phyloP scores from a whole-genome alignment of 1,140 invertebrate species.

The Zaprionus kolodkinae region DNA sequence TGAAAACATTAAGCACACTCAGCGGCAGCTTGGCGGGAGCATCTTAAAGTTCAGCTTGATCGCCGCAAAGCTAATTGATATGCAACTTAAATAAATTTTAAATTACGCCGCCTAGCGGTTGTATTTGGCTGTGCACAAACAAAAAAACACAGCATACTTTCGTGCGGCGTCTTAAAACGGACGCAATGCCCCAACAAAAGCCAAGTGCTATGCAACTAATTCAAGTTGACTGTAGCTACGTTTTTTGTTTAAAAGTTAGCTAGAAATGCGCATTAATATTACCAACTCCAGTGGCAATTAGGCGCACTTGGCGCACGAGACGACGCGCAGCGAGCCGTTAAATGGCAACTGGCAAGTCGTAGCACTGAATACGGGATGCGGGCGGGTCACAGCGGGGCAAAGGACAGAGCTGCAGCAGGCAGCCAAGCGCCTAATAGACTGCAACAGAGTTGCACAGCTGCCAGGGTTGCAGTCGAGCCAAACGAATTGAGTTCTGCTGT shows the following conservation, averaged over 20 bases:
- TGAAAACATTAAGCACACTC: background rate
- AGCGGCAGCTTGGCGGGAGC: background rate
- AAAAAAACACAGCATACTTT: background rate
- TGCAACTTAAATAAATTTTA: background rate
- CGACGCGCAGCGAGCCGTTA: constrained; percentile 59
- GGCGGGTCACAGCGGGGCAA: constrained; percentile 3
- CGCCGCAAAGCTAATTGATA: background rate
- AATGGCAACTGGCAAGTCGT: constrained; percentile 70
- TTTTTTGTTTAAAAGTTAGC: background rate
- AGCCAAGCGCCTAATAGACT: constrained; percentile 79
- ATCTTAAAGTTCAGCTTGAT: background rate
- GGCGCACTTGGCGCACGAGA: constrained; percentile 41
- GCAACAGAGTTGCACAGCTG: constrained; percentile 42
- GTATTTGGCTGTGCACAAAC: background rate
- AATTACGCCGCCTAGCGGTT: background rate
- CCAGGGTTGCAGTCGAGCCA: background rate
- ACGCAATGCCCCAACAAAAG: background rate
- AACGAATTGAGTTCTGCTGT: background rate
- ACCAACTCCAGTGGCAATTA: constrained; percentile 47
- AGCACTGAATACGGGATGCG: constrained; percentile 7
- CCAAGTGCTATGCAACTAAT: background rate
- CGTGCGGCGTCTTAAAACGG: background rate
- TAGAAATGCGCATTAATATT: constrained; percentile 11
- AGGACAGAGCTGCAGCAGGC: constrained; percentile 12
- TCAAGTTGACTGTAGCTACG: background rate